Percentiles rank a stretch among this genome's conserved stretches.
phyloP scores from a whole-genome alignment of 2,797 vertebrate genomes.

The Dryobates pubescens region DNA sequence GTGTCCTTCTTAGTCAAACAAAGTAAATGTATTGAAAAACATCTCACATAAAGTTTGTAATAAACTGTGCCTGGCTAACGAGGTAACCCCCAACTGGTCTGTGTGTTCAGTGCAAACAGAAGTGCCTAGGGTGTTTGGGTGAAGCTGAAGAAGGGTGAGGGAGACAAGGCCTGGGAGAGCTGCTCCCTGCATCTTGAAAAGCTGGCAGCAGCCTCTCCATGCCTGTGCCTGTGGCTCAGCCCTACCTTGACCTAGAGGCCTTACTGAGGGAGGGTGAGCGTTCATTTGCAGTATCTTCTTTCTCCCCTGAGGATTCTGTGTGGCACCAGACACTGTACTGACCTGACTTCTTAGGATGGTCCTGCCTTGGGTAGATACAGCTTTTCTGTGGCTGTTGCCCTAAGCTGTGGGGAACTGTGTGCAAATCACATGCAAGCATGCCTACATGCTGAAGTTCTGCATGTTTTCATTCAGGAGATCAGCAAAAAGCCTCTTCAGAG shows the following conservation, averaged over 20 bases:
- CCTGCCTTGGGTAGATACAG: background rate
- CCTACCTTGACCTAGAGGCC: background rate
- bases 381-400: background rate
- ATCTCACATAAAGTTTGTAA: background rate
- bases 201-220: background rate
- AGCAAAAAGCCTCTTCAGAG: constrained; percentile 69
- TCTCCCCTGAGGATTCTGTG: background rate
- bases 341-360: background rate
- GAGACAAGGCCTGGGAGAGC: background rate
- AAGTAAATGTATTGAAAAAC: constrained; percentile 7
- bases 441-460: background rate
- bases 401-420: background rate
- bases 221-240: background rate
- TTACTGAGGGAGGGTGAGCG: background rate
- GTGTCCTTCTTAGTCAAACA: background rate
- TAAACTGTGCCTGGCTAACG: background rate
- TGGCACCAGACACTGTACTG: background rate
- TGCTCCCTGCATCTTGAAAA: background rate
- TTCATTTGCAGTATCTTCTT: background rate
- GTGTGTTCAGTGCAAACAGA: background rate
- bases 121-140: background rate
- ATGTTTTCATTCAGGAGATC: constrained; percentile 71
- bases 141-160: background rate
- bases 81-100: background rate
- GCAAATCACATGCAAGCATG: background rate